A percentile compares a stretch with the other conserved stretches of the same genome.
Evolutionary conservation across 2,797 vertebrate genomes (phyloP).

Genomic region (Malurus leucopterus): DNA sequence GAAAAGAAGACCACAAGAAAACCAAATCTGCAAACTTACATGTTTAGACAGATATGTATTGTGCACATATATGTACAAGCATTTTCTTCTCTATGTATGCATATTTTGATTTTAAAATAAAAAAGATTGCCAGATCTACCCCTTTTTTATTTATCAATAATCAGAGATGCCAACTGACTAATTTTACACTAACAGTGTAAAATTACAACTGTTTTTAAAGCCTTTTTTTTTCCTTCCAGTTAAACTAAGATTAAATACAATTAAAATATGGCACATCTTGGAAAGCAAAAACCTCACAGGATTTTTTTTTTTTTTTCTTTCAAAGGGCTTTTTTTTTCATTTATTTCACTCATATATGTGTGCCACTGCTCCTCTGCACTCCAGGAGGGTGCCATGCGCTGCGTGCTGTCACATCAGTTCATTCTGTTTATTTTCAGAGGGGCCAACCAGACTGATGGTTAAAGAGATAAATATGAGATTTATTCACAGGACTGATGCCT

Average conservation of each 20-base stretch:
- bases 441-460: not conserved
- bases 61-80: rapidly evolving
- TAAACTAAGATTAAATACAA: not conserved
- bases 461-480: not conserved
- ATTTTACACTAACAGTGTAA: too few relatives aligned
- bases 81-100: not conserved
- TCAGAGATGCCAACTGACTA: not conserved
- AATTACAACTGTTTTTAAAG: not conserved
- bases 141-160: not conserved
- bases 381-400: not conserved
- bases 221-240: not conserved
- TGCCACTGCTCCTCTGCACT: not conserved
- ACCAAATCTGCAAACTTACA: not conserved
- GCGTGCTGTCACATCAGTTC: not conserved
- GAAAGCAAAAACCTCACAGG: not conserved
- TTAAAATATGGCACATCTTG: not conserved
- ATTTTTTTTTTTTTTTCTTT: not conserved
- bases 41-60: not conserved
- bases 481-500: not conserved
- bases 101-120: not conserved
- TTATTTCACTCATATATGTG: rapidly evolving
- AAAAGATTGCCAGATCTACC: not conserved
- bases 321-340: not conserved
- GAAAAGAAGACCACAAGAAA: rapidly evolving
- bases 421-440: not conserved